Base-by-base conservation (phyloP, 2,888 invertebrate genomes). In the Loripinus fragilis region DNA sequence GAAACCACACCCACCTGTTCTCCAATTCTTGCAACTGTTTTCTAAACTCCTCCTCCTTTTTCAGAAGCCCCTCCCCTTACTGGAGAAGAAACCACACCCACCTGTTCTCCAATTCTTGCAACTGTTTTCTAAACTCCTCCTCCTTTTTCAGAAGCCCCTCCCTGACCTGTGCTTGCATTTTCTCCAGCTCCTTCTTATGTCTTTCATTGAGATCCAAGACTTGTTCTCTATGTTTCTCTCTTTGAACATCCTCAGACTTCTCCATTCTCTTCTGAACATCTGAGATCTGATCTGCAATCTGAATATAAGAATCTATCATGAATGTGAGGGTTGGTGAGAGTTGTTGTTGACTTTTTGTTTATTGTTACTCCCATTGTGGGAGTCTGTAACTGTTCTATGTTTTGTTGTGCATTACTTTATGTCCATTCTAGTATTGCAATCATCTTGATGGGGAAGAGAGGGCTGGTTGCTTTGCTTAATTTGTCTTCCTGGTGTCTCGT, bases 251-350 rank as follows among this genome's bases (percentile, higher is more conserved):
- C 77, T 88, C 83, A 1, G 74, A 72, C 35, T 80, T 77, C 72
- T 88, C 89, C 55, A 88, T 86, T 30, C 86, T 74, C 20, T 82
- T 77, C 50, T 89, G 88, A 33, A 89, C 86, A 69, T 91, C 90
- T 1, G 85, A 81, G 41, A 91, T 86, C 76, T 90, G 91, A 17
- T 86, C 86, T 15, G 90, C 85, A 38, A 91, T 87, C 91, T 92
- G 81, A 5, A n/a, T n/a, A n/a, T n/a, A n/a, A n/a, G n/a, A n/a
- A n/a, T n/a, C n/a, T n/a, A n/a, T n/a, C n/a, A n/a, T n/a, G n/a
- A n/a, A n/a, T n/a, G n/a, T n/a, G n/a, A n/a, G n/a, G n/a, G n/a
- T n/a, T n/a, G n/a, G n/a, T n/a, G n/a, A n/a, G n/a, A n/a, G n/a
- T n/a, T n/a, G n/a, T n/a, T n/a, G n/a, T n/a, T n/a, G n/a, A n/a